Conservation (phyloP, 35 echinoderm and acorn worm genomes). For the Ptychodera flava region DNA sequence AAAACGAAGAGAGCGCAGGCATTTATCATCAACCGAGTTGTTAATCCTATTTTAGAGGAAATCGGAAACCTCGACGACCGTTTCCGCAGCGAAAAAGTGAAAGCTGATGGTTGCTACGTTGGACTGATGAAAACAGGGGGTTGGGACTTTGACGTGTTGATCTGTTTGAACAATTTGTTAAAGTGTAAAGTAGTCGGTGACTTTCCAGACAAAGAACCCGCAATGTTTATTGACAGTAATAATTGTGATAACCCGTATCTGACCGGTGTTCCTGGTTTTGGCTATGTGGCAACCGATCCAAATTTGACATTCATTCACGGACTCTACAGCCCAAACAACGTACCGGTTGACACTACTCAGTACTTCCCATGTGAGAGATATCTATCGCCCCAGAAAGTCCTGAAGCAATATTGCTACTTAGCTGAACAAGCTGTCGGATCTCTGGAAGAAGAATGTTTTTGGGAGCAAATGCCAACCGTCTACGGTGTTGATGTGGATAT, state of each 20-base stretch:
- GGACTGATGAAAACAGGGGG: slow-evolving; percentile 16
- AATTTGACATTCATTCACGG: slow-evolving; percentile 31
- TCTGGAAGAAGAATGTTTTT: slow-evolving; percentile 41
- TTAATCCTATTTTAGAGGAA: slow-evolving; percentile 40
- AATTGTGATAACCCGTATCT: slow-evolving; percentile 59
- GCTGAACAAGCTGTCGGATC: slow-evolving; percentile 24
- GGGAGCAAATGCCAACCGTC: slow-evolving; percentile 49
- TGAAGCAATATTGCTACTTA: slow-evolving; percentile 19
- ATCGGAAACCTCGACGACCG: slow-evolving; percentile 46
- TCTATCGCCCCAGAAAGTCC: slow-evolving; percentile 38
- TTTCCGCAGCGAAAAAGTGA: slow-evolving; percentile 21
- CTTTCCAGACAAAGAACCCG: not conserved
- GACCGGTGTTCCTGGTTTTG: slow-evolving; percentile 28
- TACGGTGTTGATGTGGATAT: slow-evolving; percentile 42
- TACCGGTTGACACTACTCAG: slow-evolving; percentile 9
- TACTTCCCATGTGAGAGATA: slow-evolving; percentile 8
- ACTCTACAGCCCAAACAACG: slow-evolving; percentile 22
- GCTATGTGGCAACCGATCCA: slow-evolving; percentile 35
- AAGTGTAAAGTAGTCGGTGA: slow-evolving; percentile 9
- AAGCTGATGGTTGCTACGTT: slow-evolving; percentile 8
- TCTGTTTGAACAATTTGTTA: slow-evolving; percentile 30
- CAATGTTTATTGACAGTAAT: slow-evolving; percentile 26
- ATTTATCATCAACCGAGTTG: slow-evolving; percentile 15
- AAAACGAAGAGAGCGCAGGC: not conserved
- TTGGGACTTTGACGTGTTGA: slow-evolving; percentile 28